Evolutionary conservation across 2,797 vertebrate species (phyloP).

Genomic region (Nasua narica): DNA sequence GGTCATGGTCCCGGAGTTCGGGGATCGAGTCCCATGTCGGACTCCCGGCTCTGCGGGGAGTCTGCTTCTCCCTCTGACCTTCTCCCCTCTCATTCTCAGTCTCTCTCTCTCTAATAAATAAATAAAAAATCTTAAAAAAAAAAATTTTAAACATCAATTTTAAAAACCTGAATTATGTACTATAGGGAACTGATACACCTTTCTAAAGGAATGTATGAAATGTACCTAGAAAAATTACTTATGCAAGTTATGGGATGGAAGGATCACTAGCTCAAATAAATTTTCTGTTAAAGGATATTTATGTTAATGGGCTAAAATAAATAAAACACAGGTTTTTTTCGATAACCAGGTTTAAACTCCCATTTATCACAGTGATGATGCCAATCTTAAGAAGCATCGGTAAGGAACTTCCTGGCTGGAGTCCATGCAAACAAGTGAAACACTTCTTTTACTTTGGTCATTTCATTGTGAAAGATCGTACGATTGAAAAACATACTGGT

Average conservation of each 20-base stretch:
- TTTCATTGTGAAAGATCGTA: background rate
- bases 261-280: background rate
- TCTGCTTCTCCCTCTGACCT: too few relatives aligned
- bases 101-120: too few relatives aligned
- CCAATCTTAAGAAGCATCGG: background rate
- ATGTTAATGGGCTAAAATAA: slow-evolving; percentile 33
- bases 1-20: too few relatives aligned
- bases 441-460: background rate
- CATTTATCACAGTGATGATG: background rate
- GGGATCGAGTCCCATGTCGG: too few relatives aligned
- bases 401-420: background rate
- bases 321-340: background rate
- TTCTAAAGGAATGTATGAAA: slow-evolving; percentile 32
- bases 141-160: background rate
- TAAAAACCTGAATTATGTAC: background rate
- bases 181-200: background rate
- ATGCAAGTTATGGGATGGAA: background rate
- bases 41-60: too few relatives aligned
- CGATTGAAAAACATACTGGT: background rate
- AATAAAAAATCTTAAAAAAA: too few relatives aligned
- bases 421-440: background rate
- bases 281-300: slow-evolving; percentile 21
- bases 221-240: background rate
- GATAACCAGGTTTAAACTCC: background rate
- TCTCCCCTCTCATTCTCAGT: too few relatives aligned